These are phyloP conservation scores for Schrankia costaestrigalis DNA, from an alignment of 2,888 invertebrate species.

Conservation along the genomic window DNA sequence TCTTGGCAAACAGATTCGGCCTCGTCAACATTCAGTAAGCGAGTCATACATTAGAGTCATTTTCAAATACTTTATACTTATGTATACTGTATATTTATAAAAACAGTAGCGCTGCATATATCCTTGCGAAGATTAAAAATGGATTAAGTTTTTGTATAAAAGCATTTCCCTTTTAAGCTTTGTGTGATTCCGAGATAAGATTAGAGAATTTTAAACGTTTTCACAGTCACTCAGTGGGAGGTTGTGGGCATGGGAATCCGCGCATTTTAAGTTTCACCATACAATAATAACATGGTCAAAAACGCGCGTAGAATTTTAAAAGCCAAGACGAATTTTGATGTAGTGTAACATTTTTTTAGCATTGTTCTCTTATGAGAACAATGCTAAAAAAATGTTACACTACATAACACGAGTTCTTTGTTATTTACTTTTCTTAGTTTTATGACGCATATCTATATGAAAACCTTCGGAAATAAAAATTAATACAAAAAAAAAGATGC, in stretches of 20 bases:
- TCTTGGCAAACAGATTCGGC: too few species aligned
- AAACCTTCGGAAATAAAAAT: too few species aligned
- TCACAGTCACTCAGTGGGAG: constrained; percentile 32
- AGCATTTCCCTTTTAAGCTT: constrained; percentile 1
- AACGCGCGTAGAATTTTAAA: constrained; percentile 38
- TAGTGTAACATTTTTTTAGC: constrained; percentile 20
- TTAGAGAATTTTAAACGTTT: constrained; percentile 8
- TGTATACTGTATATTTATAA: too few species aligned
- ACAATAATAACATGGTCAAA: constrained; percentile 35
- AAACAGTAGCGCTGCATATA: too few species aligned
- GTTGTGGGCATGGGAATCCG: constrained; percentile 39
- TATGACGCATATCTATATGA: too few species aligned
- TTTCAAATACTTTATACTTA: too few species aligned
- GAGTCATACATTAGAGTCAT: too few species aligned
- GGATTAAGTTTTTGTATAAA: too few species aligned
- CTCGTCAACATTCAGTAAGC: too few species aligned
- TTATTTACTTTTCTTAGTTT: too few species aligned
- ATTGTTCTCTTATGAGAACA: constrained; percentile 21
- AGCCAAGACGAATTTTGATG: constrained; percentile 17
- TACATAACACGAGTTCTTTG: constrained; percentile 14
- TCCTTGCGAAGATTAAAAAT: too few species aligned
- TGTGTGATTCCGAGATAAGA: constrained; percentile 8
- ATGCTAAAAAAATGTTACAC: constrained; percentile 23
- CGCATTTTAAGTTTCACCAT: constrained; percentile 31
- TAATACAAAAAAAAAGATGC: too few species aligned